Evolutionary conservation across 2,113 vertebrate genomes (phyloP).

Genomic region (Anguilla japonica): DNA sequence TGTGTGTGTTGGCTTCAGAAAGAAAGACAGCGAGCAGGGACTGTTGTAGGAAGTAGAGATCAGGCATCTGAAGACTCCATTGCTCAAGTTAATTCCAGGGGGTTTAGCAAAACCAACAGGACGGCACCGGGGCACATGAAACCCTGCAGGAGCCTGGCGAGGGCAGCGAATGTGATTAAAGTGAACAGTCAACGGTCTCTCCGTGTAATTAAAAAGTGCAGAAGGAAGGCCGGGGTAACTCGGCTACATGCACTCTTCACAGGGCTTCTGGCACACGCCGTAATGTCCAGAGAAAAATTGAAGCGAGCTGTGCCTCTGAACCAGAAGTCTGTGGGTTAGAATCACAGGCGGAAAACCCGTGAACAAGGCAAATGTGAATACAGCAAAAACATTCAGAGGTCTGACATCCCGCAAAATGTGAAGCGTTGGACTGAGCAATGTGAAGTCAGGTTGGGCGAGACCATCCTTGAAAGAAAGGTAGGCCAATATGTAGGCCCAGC

Average conservation of each 20-base stretch:
- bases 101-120: constrained; percentile 59
- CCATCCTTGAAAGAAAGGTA: neutral
- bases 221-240: constrained; percentile 26
- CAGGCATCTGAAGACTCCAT: constrained; percentile 43
- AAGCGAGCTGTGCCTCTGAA: neutral
- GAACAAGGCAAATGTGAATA: too few species aligned
- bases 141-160: constrained; percentile 34
- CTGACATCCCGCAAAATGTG: too few species aligned
- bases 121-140: constrained; percentile 41
- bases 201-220: constrained; percentile 61
- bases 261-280: neutral
- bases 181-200: constrained; percentile 51
- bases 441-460: neutral
- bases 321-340: neutral
- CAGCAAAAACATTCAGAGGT: too few species aligned
- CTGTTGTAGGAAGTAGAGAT: constrained; percentile 39
- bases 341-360: too few species aligned
- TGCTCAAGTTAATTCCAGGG: constrained; percentile 44
- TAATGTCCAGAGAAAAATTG: too few species aligned
- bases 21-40: neutral
- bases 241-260: neutral
- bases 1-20: neutral
- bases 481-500: neutral
- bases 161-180: constrained; percentile 53
- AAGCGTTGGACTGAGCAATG: too few species aligned